These are phyloP conservation scores for Molossus molossus DNA, from an alignment of 2,797 vertebrate genomes.

Conservation along the genomic window DNA sequence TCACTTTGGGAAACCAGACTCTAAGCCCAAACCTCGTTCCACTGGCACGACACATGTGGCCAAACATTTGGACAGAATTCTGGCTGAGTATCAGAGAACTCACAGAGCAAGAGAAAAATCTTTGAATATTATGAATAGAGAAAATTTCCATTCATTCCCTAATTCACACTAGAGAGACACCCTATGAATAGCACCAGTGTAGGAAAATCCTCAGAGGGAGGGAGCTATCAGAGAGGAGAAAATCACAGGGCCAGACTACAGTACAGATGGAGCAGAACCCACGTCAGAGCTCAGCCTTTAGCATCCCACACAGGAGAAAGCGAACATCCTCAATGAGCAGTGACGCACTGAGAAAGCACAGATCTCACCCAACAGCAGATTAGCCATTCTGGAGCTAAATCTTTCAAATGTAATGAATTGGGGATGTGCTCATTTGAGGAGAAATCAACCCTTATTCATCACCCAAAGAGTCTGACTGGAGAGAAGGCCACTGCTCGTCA, in stretches of 20 bases:
- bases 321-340: neutral
- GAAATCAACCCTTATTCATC: slow-evolving; percentile 75
- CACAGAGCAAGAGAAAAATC: neutral
- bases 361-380: neutral
- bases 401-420: neutral
- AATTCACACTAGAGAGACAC: slow-evolving; percentile 50
- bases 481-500: neutral
- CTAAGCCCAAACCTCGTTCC: neutral
- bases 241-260: neutral
- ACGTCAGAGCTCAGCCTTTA: neutral
- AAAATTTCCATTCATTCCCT: slow-evolving; percentile 73
- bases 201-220: neutral
- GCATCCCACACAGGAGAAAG: neutral
- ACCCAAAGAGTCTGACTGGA: neutral
- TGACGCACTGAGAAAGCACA: neutral
- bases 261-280: neutral
- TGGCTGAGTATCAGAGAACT: slow-evolving; percentile 41
- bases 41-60: neutral
- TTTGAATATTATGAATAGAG: slow-evolving; percentile 67
- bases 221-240: neutral
- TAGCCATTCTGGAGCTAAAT: neutral
- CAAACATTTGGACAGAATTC: neutral
- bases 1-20: neutral
- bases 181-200: slow-evolving; percentile 16
- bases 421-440: slow-evolving; percentile 10